Evolutionary conservation across 2,888 invertebrate species (phyloP).

Genomic region (Clitarchus hookeri): DNA sequence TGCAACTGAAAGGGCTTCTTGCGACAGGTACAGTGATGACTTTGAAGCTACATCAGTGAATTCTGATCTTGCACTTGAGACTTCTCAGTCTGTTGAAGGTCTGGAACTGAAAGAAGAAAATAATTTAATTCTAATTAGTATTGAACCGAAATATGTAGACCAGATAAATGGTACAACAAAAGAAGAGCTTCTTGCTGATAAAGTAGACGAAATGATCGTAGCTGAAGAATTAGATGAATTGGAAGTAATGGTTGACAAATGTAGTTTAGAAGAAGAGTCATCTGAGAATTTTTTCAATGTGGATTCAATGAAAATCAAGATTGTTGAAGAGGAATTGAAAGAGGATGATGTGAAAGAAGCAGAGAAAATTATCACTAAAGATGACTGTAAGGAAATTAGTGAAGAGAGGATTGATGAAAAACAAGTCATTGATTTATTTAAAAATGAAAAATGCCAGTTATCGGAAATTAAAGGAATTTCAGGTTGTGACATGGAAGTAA

Average conservation of each 20-base stretch:
- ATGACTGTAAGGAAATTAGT: background rate
- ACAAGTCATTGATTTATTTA: background rate
- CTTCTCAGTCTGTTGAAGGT: background rate
- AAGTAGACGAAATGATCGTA: background rate
- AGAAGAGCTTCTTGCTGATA: background rate
- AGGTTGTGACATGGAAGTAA: background rate
- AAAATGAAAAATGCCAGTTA: background rate
- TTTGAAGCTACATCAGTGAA: background rate
- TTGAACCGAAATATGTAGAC: background rate
- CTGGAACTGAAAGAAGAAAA: background rate
- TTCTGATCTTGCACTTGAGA: background rate
- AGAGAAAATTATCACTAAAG: background rate
- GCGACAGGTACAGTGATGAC: constrained; percentile 5
- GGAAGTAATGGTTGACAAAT: background rate
- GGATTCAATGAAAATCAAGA: background rate
- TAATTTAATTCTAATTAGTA: background rate
- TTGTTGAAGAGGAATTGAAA: background rate
- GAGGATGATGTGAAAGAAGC: background rate
- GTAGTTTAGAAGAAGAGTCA: background rate
- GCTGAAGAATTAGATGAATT: background rate
- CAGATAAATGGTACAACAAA: background rate
- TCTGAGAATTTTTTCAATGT: background rate
- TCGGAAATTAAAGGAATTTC: background rate
- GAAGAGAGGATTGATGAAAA: background rate
- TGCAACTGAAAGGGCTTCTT: background rate